A percentile compares a stretch with the other conserved stretches of the same genome.
These are phyloP conservation scores for Lapara coniferarum DNA, from an alignment of 2,888 invertebrate genomes.

Conservation along the genomic window DNA sequence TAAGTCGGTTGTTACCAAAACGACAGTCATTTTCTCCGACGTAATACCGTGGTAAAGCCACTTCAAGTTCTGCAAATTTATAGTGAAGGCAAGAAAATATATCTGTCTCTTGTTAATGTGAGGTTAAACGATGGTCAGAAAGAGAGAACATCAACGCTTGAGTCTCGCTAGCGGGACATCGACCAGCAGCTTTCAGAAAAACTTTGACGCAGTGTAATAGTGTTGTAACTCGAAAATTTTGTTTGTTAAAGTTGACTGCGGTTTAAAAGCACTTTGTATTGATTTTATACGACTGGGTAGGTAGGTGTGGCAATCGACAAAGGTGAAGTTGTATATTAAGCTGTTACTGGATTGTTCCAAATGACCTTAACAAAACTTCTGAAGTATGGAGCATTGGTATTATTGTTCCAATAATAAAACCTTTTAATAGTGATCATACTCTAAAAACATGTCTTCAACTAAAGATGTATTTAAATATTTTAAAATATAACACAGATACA, in stretches of 20 bases:
- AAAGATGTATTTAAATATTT: not conserved
- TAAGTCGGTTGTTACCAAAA: constrained; percentile 59
- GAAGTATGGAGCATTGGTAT: too few relatives aligned
- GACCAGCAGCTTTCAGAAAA: constrained; percentile 83
- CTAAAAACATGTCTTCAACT: too few relatives aligned
- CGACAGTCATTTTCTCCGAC: constrained; percentile 70
- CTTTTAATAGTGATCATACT: too few relatives aligned
- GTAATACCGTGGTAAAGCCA: constrained; percentile 71
- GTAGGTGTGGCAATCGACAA: not conserved
- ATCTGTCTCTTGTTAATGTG: constrained; percentile 60
- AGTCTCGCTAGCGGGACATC: constrained; percentile 81
- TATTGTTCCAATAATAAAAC: too few relatives aligned
- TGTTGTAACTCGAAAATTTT: constrained; percentile 61
- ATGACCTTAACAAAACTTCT: not conserved
- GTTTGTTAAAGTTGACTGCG: constrained; percentile 22
- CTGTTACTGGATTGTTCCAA: not conserved
- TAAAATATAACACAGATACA: not conserved
- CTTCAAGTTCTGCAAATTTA: constrained; percentile 77
- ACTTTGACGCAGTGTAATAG: constrained; percentile 56
- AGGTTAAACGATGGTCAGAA: constrained; percentile 47
- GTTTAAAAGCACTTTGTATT: too few relatives aligned
- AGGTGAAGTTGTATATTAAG: not conserved
- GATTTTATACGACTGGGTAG: not conserved
- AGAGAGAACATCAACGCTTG: constrained; percentile 62
- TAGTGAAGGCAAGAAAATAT: constrained; percentile 47